These are phyloP conservation scores for Lipotes vexillifer DNA, from an alignment of 2,113 vertebrate species.

Conservation along the genomic window DNA sequence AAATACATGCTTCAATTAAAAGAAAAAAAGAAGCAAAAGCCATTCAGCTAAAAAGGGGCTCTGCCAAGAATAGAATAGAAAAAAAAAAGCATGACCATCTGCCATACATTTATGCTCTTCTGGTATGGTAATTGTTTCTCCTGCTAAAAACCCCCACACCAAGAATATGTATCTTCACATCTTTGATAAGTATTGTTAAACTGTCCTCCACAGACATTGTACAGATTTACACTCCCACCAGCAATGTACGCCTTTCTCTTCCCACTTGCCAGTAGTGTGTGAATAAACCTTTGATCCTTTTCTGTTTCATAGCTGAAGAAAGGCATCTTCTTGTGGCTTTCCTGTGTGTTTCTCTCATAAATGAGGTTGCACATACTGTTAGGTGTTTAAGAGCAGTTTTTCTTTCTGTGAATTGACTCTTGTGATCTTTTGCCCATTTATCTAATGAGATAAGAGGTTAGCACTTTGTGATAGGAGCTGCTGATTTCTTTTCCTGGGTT, in stretches of 20 bases:
- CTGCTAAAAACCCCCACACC: background rate
- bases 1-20: background rate
- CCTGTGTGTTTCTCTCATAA: background rate
- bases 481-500: background rate
- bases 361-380: background rate
- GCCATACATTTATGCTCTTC: background rate
- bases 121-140: background rate
- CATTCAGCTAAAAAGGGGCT: background rate
- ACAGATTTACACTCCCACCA: background rate
- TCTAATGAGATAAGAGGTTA: background rate
- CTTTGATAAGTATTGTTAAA: background rate
- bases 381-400: background rate
- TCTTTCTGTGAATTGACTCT: background rate
- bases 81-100: background rate
- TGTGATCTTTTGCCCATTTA: background rate
- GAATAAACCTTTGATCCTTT: background rate
- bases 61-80: background rate
- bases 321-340: background rate
- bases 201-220: background rate
- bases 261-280: background rate
- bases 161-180: background rate
- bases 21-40: background rate
- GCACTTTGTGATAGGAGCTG: background rate
- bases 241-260: background rate
- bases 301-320: background rate